Base-by-base conservation (phyloP, 2,888 invertebrate genomes). In the Gasteruption jaculator region DNA sequence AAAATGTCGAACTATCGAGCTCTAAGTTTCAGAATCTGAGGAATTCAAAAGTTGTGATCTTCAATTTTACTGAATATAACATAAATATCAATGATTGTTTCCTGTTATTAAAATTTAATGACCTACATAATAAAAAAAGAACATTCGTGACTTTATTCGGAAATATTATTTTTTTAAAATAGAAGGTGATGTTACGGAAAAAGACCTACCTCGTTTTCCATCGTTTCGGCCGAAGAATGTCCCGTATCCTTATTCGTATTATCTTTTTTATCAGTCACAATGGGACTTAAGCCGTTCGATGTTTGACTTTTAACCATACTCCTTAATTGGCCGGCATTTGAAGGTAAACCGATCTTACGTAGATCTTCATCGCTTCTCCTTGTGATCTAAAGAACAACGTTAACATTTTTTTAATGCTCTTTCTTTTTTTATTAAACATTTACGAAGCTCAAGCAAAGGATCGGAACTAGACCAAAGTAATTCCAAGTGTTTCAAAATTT, bases 291-390 rank as follows among this genome's bases (percentile, higher is more conserved):
- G 34, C 69, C 69, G 33, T 69, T 69, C 35, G 56, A 56, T 8
- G 63, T 61, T 53, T 70, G 70, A 58, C 76, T 68, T 57, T 78
- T 79, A 54, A 80, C 76, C 50, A 81, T 71, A 47, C 76, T 78
- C 42, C 79, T 73, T 50, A 79, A 73, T 57, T 76, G 76, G 27
- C 76, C 76, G 25, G 74, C 75, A 49, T 73, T 76, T 31, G 61
- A 61, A 33, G 73, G 63, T 48, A 75, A 58, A 26, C 73, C 75
- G 49, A 78, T 64, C 45, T 82, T 82, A 44, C 79, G 74, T 55
- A 81, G 68, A 65, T 82, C 77, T 52, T 82, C 81, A 47, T 83
- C 82, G 39, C 76, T 77, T 64, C 81, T 76, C 59, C 76, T 77
- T 55, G 77, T 76, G 56, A 82, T 75, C 82, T 82, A 70, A 44